Evolutionary conservation across 64 coral and sea anemone genomes (phyloP).

Genomic region (Astreopora myriophthalma): DNA sequence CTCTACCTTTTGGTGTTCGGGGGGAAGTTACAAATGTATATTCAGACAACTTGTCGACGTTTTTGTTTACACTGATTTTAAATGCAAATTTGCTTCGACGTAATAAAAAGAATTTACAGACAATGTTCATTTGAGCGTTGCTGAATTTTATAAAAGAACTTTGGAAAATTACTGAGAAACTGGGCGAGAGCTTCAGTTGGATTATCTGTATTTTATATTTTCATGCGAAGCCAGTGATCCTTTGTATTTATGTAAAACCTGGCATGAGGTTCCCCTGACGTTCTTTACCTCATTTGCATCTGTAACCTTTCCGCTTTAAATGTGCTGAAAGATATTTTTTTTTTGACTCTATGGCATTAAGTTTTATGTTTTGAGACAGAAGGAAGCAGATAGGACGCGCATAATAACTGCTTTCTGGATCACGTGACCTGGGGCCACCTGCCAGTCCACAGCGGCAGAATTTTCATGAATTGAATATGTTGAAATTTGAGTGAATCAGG

Average conservation of each 20-base stretch:
- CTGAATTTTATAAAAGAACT: background rate
- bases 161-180: background rate
- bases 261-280: background rate
- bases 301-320: background rate
- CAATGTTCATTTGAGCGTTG: background rate
- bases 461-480: constrained; percentile 52
- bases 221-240: background rate
- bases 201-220: background rate
- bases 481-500: constrained; percentile 29
- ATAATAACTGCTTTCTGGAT: constrained; percentile 17
- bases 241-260: background rate
- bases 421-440: constrained; percentile 40
- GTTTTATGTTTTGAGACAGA: background rate
- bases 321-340: background rate
- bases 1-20: background rate
- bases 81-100: background rate
- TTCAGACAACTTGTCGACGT: background rate
- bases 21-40: background rate
- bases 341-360: background rate
- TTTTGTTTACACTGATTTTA: background rate
- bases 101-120: background rate
- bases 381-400: constrained; percentile 22
- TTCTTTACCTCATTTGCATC: background rate
- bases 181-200: background rate
- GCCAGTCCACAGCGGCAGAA: background rate